phyloP scores from a whole-genome alignment of 2,113 vertebrate species.

The Micronycteris hirsuta region DNA sequence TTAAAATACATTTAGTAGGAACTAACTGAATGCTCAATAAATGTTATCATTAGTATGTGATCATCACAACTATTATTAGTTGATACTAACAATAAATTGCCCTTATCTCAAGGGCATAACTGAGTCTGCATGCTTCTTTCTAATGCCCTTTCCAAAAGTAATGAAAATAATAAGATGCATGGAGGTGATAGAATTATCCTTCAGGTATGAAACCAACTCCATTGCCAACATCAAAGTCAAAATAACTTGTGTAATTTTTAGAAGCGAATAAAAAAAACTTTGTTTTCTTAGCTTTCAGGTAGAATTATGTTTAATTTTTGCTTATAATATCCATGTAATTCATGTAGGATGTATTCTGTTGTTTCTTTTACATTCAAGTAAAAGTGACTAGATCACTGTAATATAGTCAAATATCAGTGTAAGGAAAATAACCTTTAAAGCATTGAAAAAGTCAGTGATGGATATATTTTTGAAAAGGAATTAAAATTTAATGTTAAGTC shows the following conservation, averaged over 20 bases:
- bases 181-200: not conserved
- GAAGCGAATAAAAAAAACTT: not conserved
- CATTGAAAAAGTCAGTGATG: not conserved
- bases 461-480: not conserved
- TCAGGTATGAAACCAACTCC: not conserved
- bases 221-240: not conserved
- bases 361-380: not conserved
- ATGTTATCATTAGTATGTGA: not conserved
- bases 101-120: not conserved
- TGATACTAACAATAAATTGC: not conserved
- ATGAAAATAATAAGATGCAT: not conserved
- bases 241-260: not conserved
- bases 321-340: not conserved
- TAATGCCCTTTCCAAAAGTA: not conserved
- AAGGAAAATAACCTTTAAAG: not conserved
- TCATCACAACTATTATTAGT: not conserved
- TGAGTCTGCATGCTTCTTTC: not conserved
- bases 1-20: not conserved
- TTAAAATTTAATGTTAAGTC: not conserved
- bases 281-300: not conserved
- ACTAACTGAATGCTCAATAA: not conserved
- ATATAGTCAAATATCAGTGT: not conserved
- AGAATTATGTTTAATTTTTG: not conserved
- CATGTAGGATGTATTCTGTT: not conserved
- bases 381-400: not conserved